phyloP scores from a whole-genome alignment of 2,888 invertebrate species.

The Drosophila yooni region DNA sequence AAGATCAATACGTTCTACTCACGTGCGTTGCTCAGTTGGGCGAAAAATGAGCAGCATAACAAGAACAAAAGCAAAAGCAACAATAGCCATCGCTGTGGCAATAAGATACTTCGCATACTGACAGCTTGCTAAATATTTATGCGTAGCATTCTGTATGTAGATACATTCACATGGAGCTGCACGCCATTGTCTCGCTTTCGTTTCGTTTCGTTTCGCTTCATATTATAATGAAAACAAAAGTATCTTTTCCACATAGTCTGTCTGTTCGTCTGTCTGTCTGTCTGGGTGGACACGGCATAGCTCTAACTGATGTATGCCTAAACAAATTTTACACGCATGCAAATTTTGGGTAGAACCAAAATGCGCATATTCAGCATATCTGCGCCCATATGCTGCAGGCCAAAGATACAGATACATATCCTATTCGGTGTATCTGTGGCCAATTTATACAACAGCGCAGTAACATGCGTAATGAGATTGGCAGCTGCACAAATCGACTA shows the following conservation, averaged over 20 bases:
- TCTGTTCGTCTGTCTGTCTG: not conserved
- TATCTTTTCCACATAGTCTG: constrained; percentile 23
- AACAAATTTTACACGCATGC: constrained; percentile 54
- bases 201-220: constrained; percentile 20
- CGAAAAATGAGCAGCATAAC: constrained; percentile 33
- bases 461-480: constrained; percentile 70
- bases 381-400: constrained; percentile 37
- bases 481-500: constrained; percentile 17
- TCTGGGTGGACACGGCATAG: constrained; percentile 7
- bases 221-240: constrained; percentile 75
- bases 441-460: constrained; percentile 69
- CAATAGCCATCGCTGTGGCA: constrained; percentile 15
- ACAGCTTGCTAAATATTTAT: constrained; percentile 72
- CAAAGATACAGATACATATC: constrained; percentile 37
- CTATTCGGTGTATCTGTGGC: constrained; percentile 15
- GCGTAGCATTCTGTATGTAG: constrained; percentile 54
- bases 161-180: constrained; percentile 58
- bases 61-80: constrained; percentile 26
- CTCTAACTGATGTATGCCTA: constrained; percentile 48
- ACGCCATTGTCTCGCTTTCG: constrained; percentile 60
- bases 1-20: constrained; percentile 75
- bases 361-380: constrained; percentile 57
- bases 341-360: constrained; percentile 55
- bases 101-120: constrained; percentile 51
- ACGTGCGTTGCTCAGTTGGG: constrained; percentile 64